Conservation (phyloP, 2,113 vertebrate genomes). For the Gopherus flavomarginatus region DNA sequence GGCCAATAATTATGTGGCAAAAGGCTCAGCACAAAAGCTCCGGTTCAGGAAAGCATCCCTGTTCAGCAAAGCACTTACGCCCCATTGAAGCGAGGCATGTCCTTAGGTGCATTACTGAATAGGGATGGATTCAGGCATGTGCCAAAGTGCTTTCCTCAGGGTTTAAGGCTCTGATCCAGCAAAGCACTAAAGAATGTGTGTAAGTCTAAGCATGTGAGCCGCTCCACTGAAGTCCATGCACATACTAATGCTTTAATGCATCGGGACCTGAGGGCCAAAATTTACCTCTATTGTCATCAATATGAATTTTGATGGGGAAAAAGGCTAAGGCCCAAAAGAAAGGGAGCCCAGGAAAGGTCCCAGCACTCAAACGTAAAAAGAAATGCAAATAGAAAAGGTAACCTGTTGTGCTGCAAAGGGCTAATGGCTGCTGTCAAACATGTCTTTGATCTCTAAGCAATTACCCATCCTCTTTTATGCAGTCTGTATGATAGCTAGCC, state of each 20-base stretch:
- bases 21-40: too few species aligned
- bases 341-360: not conserved
- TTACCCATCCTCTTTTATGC: not conserved
- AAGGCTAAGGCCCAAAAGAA: not conserved
- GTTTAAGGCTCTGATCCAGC: too few species aligned
- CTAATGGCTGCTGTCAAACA: not conserved
- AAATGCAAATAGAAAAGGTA: not conserved
- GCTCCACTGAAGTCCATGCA: not conserved
- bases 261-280: not conserved
- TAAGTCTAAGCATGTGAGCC: not conserved
- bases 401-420: not conserved
- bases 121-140: not conserved
- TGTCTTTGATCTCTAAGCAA: fast-evolving
- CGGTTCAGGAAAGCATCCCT: too few species aligned
- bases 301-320: constrained; percentile 26
- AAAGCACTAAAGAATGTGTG: not conserved
- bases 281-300: not conserved
- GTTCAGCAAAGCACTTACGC: not conserved
- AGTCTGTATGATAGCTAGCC: fast-evolving
- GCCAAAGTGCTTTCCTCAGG: not conserved
- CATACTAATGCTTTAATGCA: not conserved
- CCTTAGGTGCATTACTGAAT: not conserved
- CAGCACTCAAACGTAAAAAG: constrained; percentile 2
- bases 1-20: too few species aligned
- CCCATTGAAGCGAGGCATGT: fast-evolving